Evolutionary conservation across 2,888 invertebrate species (phyloP).

Genomic region (Mythimna lalbum): DNA sequence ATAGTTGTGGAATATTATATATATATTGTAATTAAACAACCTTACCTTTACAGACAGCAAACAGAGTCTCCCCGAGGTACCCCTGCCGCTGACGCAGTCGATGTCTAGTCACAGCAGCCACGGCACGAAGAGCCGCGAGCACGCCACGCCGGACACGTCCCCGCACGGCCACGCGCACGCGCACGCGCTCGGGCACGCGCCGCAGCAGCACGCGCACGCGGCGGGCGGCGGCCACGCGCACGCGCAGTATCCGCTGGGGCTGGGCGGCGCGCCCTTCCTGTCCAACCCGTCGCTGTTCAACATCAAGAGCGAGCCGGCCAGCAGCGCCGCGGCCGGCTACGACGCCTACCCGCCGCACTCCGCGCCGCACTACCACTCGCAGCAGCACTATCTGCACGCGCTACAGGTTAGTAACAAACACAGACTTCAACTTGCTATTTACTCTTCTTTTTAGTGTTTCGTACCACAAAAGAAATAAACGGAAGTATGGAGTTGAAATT

Average conservation of each 20-base stretch:
- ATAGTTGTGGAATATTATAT: too few relatives aligned
- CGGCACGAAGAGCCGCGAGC: conserved; percentile 61
- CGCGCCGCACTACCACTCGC: conserved; percentile 82
- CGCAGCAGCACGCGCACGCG: conserved; percentile 66
- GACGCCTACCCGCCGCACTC: conserved; percentile 78
- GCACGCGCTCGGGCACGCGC: conserved; percentile 70
- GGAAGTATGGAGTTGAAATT: too few relatives aligned
- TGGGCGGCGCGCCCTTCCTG: conserved; percentile 77
- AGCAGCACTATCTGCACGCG: conserved; percentile 91
- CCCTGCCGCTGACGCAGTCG: conserved; percentile 80
- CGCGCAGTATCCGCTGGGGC: conserved; percentile 74
- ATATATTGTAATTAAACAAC: background rate
- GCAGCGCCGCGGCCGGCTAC: conserved; percentile 74
- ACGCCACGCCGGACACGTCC: conserved; percentile 85
- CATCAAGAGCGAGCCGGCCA: conserved; percentile 85
- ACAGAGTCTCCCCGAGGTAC: conserved; percentile 85
- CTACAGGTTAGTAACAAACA: conserved; percentile 76
- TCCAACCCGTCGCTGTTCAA: conserved; percentile 83
- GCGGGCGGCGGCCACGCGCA: conserved; percentile 82
- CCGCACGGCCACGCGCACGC: conserved; percentile 72
- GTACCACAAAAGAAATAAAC: too few relatives aligned
- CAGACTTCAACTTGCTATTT: too few relatives aligned
- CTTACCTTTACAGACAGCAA: conserved; percentile 77
- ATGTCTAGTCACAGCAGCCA: conserved; percentile 68
- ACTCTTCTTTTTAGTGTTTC: too few relatives aligned